A percentile compares a stretch with the other conserved stretches of the same genome.
phyloP scores from a whole-genome alignment of 2,113 vertebrate genomes.

The Gymnorhina tibicen region DNA sequence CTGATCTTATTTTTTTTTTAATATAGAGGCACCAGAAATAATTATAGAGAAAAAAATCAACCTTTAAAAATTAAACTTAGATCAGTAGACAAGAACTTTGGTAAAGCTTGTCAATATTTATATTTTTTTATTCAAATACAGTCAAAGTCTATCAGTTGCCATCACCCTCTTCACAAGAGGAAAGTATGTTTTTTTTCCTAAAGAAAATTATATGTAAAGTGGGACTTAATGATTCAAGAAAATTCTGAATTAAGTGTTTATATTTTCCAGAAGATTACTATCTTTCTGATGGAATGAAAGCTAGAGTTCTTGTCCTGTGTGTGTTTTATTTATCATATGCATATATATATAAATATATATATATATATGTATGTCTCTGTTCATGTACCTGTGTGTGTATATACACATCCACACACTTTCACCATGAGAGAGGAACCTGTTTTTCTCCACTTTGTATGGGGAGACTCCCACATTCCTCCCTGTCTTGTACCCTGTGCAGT shows the following conservation, averaged over 20 bases:
- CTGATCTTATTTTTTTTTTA: not conserved
- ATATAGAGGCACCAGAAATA: slow-evolving; percentile 37
- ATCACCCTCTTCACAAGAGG: slow-evolving; percentile 45
- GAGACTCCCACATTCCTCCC: not conserved
- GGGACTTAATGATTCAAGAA: not conserved
- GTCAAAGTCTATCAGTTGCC: not conserved
- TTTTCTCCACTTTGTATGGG: not conserved
- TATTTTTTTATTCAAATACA: slow-evolving; percentile 41
- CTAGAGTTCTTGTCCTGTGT: slow-evolving; percentile 50
- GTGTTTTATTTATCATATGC: not conserved
- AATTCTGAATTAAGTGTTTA: not conserved
- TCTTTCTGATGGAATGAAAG: slow-evolving; percentile 18
- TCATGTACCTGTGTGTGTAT: not conserved
- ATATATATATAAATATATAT: slow-evolving; percentile 8
- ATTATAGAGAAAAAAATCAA: slow-evolving; percentile 21
- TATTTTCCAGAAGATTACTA: slow-evolving; percentile 9
- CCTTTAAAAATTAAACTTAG: slow-evolving; percentile 43
- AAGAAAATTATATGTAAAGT: not conserved
- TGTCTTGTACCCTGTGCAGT: not conserved
- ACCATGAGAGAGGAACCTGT: not conserved
- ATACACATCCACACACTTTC: slow-evolving; percentile 15
- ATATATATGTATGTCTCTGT: not conserved
- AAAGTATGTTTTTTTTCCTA: slow-evolving; percentile 30
- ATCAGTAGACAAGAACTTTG: slow-evolving; percentile 68
- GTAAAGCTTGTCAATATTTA: slow-evolving; percentile 64